Evolutionary conservation across 2,888 invertebrate species (phyloP).

Genomic region (Lasioglossum morio): DNA sequence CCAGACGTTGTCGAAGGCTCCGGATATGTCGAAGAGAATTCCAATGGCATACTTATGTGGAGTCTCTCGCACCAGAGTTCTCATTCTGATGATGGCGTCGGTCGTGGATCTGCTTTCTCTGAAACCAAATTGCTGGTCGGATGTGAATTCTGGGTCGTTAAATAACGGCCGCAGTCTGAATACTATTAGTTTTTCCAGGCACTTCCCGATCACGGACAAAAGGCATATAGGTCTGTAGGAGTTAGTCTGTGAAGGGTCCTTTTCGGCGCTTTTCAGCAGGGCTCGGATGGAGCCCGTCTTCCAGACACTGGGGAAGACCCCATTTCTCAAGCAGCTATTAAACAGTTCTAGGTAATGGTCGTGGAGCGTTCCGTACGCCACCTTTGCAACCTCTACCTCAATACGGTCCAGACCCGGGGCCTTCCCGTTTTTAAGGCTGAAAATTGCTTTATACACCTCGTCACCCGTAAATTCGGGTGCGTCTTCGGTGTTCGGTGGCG

Average conservation of each 20-base stretch:
- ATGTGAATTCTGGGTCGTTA: neutral
- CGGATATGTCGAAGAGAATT: too few relatives aligned
- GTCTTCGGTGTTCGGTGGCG: neutral
- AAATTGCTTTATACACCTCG: neutral
- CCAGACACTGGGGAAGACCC: neutral
- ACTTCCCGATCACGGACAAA: conserved; percentile 5
- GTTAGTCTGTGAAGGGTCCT: neutral
- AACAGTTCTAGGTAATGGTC: neutral
- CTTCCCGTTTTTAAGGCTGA: conserved; percentile 1
- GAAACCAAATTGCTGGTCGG: neutral
- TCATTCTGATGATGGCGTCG: neutral
- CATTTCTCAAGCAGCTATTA: conserved; percentile 8
- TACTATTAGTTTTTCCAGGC: neutral
- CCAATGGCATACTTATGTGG: too few relatives aligned
- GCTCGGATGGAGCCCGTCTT: conserved; percentile 3
- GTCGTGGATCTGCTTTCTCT: neutral
- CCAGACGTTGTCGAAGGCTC: too few relatives aligned
- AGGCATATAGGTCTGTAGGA: conserved; percentile 36
- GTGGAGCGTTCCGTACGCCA: neutral
- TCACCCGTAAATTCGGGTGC: neutral
- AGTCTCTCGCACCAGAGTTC: too few relatives aligned
- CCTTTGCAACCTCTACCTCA: neutral
- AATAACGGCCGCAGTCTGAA: neutral
- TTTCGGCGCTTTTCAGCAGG: conserved; percentile 4
- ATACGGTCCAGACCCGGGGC: neutral